Percentiles rank a stretch among this genome's conserved stretches.
phyloP scores from a whole-genome alignment of 2,797 vertebrate species.

The Anniella stebbinsi region DNA sequence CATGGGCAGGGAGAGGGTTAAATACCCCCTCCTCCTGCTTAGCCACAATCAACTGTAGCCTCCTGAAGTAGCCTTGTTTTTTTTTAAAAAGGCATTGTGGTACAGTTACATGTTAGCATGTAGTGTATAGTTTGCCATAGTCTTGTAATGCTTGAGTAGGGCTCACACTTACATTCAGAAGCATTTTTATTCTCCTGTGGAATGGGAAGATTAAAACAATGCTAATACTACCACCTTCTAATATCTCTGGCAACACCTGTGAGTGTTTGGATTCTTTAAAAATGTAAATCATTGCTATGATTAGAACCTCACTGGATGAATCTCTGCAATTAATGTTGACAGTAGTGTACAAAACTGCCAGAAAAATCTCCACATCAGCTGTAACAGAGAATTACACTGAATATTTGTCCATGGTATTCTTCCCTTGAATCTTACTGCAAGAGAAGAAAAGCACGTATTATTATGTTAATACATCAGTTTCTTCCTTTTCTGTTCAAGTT shows the following conservation, averaged over 20 bases:
- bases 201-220: not conserved
- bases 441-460: conserved; percentile 37
- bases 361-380: conserved; percentile 54
- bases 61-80: not conserved
- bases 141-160: not conserved
- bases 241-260: conserved; percentile 38
- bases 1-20: not conserved
- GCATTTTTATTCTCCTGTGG: not conserved
- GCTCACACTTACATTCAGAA: not conserved
- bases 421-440: conserved; percentile 52
- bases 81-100: not conserved
- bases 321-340: conserved; percentile 64
- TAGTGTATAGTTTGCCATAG: not conserved
- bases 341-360: conserved; percentile 53
- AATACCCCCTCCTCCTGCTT: not conserved
- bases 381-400: conserved; percentile 44
- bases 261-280: conserved; percentile 53
- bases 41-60: not conserved
- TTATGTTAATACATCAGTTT: conserved; percentile 31
- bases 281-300: conserved; percentile 63
- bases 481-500: conserved; percentile 6
- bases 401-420: conserved; percentile 48
- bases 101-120: not conserved
- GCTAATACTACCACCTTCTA: not conserved
- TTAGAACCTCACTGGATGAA: conserved; percentile 53